A percentile compares a stretch with the other conserved stretches of the same genome.
Conservation (phyloP, 2,113 vertebrate species). For the Dicrurus megarhynchus region DNA sequence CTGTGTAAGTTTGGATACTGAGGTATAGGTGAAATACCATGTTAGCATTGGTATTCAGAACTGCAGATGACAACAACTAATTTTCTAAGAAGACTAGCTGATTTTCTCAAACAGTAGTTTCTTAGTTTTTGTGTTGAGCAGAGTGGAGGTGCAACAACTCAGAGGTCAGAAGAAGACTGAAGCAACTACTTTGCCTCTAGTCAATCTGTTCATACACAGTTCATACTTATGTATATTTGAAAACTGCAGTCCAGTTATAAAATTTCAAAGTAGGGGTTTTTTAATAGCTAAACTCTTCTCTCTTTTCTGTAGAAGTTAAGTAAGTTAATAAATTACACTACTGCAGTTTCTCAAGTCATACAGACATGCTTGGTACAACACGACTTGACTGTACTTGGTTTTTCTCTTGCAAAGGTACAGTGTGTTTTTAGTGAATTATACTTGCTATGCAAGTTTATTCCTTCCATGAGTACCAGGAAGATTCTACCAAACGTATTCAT, state of each 20-base stretch:
- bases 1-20: not conserved
- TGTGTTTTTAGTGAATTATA: not conserved
- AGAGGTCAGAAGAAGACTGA: not conserved
- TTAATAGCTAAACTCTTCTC: not conserved
- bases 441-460: not conserved
- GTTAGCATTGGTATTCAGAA: not conserved
- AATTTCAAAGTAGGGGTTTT: not conserved
- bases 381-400: not conserved
- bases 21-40: not conserved
- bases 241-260: not conserved
- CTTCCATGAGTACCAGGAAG: not conserved
- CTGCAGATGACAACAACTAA: not conserved
- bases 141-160: not conserved
- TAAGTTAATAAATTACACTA: not conserved
- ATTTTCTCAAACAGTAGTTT: not conserved
- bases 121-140: not conserved
- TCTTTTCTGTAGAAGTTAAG: not conserved
- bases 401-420: not conserved
- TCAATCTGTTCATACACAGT: not conserved
- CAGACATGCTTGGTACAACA: not conserved
- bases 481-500: not conserved
- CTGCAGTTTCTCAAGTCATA: not conserved
- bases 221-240: not conserved
- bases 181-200: not conserved
- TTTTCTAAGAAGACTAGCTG: not conserved